Base-by-base conservation (phyloP, 1,140 invertebrate genomes). In the Gryon sp. region DNA sequence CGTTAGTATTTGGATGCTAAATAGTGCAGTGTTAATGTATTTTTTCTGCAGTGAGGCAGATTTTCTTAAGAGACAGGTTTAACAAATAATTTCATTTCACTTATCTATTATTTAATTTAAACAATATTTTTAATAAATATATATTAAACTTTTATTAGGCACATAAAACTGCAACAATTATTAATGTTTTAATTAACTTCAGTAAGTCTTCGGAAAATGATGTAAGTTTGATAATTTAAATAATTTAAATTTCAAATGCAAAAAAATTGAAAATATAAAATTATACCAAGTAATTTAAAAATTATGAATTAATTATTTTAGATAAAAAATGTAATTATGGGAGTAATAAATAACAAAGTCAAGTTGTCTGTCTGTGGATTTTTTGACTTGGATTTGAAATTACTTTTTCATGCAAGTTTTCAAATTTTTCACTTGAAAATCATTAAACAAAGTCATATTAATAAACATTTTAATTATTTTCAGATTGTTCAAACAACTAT, bases 401-500 rank as follows among this genome's bases (percentile, higher is more conserved):
- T 36, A 15, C 2, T 36, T 4, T 11, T 6, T 12, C n/a, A 36
- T 12, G 32, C 14, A 36, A 36, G 32, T 36, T 12, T 12, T 7
- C 2, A 28, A 28, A 9, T 28, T n/a, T n/a, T n/a, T n/a, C n/a
- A n/a, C n/a, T n/a, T n/a, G n/a, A n/a, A 7, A 28, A 28, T 28
- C n/a, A 28, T 7, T 9, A 28, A 28, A 7, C 2, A 3, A 7
- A 28, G 26, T 3, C n/a, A 28, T 1, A 9, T 28, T 28, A 7
- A 7, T 2, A 9, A 1, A 2, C 6, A 36, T 11, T 36, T 36
- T 36, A 36, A 11, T 1, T 2, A 36, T 4, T 36, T 2, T 7
- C 14, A 36, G 32, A 12, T 36, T 9, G 6, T 36, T 43, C 16
- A 43, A 12, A 43, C 53, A 4, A 57, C 38, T 18, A 32, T 43